phyloP scores from a whole-genome alignment of 2,797 vertebrate genomes.

The Hydrophis major region DNA sequence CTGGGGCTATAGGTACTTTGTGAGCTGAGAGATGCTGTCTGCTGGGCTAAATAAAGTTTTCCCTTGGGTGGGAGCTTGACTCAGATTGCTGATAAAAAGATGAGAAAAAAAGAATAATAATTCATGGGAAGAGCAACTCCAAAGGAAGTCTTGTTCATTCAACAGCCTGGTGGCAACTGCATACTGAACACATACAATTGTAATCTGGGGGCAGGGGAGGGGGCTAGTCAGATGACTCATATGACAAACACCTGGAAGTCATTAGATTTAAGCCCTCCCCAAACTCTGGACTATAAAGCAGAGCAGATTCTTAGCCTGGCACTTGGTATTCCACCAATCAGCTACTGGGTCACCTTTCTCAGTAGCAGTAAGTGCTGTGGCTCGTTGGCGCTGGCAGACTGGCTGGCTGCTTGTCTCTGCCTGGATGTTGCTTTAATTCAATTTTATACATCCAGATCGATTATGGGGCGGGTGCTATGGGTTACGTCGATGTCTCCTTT shows the following conservation, averaged over 20 bases:
- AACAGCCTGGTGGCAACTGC: constrained; percentile 56
- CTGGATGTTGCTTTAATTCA: background rate
- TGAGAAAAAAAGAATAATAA: background rate
- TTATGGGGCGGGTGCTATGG: background rate
- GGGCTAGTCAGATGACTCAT: constrained; percentile 61
- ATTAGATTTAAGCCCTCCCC: constrained; percentile 71
- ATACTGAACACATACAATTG: constrained; percentile 53
- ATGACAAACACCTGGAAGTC: constrained; percentile 53
- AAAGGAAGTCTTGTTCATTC: background rate
- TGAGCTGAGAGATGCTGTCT: background rate
- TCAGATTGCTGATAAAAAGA: constrained; percentile 41
- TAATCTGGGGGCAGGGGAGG: constrained; percentile 50
- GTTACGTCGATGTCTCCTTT: background rate
- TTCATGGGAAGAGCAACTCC: background rate
- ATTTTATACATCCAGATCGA: background rate
- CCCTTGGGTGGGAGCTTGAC: constrained; percentile 22
- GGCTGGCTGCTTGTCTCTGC: background rate
- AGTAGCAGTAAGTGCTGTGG: constrained; percentile 49
- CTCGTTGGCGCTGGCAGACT: background rate
- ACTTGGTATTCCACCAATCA: constrained; percentile 23
- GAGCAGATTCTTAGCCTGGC: constrained; percentile 35
- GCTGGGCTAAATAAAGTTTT: constrained; percentile 28
- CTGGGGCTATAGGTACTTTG: background rate
- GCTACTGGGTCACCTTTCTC: background rate
- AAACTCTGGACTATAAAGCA: constrained; percentile 73